Evolutionary conservation across 1,140 invertebrate genomes (phyloP).

Genomic region (Muscidifurax raptorellus): DNA sequence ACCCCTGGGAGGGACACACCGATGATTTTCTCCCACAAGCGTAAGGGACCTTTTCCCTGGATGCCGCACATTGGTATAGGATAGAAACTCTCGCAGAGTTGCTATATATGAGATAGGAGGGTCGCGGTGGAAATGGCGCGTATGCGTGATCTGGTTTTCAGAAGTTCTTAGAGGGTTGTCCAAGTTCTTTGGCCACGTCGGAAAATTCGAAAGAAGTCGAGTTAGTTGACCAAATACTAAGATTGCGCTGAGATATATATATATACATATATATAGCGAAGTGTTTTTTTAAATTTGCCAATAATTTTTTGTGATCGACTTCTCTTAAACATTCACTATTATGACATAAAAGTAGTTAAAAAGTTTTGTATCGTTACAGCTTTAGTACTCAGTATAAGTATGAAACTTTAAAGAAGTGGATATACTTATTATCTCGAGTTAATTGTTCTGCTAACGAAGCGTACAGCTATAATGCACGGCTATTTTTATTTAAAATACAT

Average conservation of each 20-base stretch:
- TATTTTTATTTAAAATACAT: too few relatives aligned
- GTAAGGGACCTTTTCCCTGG: background rate
- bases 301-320: background rate
- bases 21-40: slow-evolving; percentile 5
- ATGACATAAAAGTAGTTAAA: background rate
- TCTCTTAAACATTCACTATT: background rate
- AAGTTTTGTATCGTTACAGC: too few relatives aligned
- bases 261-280: too few relatives aligned
- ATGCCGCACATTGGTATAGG: background rate
- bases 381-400: too few relatives aligned
- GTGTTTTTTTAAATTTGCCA: background rate
- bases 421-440: too few relatives aligned
- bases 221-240: background rate
- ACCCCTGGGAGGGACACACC: slow-evolving; percentile 43
- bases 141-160: background rate
- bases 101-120: background rate
- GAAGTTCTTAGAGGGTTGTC: background rate
- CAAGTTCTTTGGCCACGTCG: background rate
- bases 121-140: background rate
- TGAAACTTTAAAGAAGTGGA: too few relatives aligned
- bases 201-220: background rate
- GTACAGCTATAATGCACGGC: too few relatives aligned
- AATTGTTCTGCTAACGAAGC: too few relatives aligned
- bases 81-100: background rate
- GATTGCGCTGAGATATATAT: background rate